phyloP scores from a whole-genome alignment of 1,140 invertebrate genomes.

The Sitobion miscanthi region DNA sequence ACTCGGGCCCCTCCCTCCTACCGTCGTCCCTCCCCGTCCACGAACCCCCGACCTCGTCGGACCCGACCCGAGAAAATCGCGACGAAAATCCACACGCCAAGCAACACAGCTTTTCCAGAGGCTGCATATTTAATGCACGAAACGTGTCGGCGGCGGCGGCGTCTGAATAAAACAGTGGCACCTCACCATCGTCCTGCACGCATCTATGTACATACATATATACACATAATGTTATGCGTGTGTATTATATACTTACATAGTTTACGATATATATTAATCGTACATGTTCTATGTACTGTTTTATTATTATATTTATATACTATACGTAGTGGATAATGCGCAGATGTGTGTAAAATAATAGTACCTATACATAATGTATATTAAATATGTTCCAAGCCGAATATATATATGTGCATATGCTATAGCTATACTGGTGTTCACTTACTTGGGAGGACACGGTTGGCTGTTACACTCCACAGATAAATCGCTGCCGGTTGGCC shows the following conservation, averaged over 20 bases:
- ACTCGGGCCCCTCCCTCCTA: background rate
- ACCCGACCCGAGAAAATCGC: background rate
- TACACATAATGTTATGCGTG: too few relatives aligned
- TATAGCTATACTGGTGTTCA: conserved; percentile 50
- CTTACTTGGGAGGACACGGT: conserved; percentile 86
- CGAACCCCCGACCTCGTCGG: background rate
- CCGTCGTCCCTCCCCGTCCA: background rate
- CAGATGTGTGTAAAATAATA: too few relatives aligned
- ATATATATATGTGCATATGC: background rate
- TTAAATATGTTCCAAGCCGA: too few relatives aligned
- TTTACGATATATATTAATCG: background rate
- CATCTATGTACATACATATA: background rate
- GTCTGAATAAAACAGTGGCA: background rate
- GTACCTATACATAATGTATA: too few relatives aligned
- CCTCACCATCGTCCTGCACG: background rate
- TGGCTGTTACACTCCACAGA: conserved; percentile 82
- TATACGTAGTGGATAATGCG: too few relatives aligned
- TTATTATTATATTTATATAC: background rate
- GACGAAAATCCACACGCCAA: background rate
- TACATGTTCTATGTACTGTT: background rate
- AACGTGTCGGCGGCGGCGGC: background rate
- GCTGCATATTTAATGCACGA: conserved; percentile 11
- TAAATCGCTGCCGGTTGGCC: conserved; percentile 64
- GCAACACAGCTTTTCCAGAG: conserved; percentile 4
- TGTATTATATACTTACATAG: background rate